Base-by-base conservation (phyloP, 2,888 invertebrate species). In the Azorinus chamasolen region DNA sequence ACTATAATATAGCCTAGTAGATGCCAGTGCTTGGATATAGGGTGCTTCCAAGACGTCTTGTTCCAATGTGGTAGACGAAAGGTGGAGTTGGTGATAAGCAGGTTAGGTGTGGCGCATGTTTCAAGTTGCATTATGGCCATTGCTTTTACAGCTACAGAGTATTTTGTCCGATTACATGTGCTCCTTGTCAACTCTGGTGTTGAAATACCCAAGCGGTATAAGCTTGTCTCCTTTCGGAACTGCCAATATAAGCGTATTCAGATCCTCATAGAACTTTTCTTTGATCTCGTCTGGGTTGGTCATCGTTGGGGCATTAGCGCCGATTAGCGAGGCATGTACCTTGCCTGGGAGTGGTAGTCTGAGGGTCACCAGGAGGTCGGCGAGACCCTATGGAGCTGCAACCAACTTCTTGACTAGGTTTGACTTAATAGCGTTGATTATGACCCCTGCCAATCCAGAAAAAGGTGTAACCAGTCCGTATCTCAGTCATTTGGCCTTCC, bases 151-250 rank as follows among this genome's bases (percentile, higher is more conserved):
- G 41, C 6, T 24, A 5, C 53, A 20, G 32, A 71, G 2, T 22
- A 71, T 58, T 27, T 45, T 45, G 1, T 55, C 46, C 64, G 63
- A 75, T 45, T 51, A 18, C 6, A 25, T 4, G 43, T 64, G n/a
- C 24, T 71, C 51, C 22, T 32, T 51, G 14, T 58, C 70, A 22
- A 71, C 70, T 43, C 58, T 51, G 20, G 70, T 54, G 41, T 58
- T 64, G 41, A 75, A 70, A 25, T 61, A 53, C 32, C 59, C 58
- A 2, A 59, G 45, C 16, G 58, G 4, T 14, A 69, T 48, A 27
- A 57, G 55, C 43, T 62, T 69, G 37, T 69, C 61, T 8, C 32
- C 32, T 32, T n/a, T 46, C 4, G 46, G 32, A 8, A 48, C 32
- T 16, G 10, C 25, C 10, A 20, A 5, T 18, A 46, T 46, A 8